A percentile compares a stretch with the other conserved stretches of the same genome.
Evolutionary conservation across 2,888 invertebrate genomes (phyloP).

Genomic region (Elmis aenea): DNA sequence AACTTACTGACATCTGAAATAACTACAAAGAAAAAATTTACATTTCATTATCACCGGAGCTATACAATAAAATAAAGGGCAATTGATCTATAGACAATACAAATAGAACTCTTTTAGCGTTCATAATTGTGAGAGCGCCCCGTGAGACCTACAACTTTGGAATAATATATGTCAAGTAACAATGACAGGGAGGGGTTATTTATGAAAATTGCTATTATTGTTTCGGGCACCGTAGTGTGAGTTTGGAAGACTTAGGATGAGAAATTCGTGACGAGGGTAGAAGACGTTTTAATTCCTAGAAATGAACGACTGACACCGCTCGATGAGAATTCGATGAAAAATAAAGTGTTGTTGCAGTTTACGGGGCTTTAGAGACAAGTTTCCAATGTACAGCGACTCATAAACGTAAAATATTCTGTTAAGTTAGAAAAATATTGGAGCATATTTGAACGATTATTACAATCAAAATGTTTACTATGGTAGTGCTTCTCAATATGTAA

Average conservation of each 20-base stretch:
- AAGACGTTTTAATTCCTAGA: no score
- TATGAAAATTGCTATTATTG: constrained; percentile 24
- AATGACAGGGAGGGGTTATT: constrained; percentile 25
- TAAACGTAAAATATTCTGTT: no score
- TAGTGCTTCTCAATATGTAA: no score
- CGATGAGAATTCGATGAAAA: no score
- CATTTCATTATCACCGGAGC: constrained; percentile 10
- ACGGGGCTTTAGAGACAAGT: no score
- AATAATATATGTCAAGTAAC: constrained; percentile 22
- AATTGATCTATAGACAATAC: constrained; percentile 14
- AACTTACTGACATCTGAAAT: constrained; percentile 6
- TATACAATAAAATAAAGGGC: constrained; percentile 18
- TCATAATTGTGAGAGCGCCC: constrained; percentile 20
- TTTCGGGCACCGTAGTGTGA: constrained; percentile 14
- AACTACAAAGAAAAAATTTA: constrained; percentile 6
- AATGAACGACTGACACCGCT: no score
- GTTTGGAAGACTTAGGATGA: constrained; percentile 12
- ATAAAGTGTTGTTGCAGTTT: no score
- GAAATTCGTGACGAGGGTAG: constrained; percentile 11
- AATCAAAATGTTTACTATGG: no score
- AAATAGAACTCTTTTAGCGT: constrained; percentile 11
- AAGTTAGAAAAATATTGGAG: no score
- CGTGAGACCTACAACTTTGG: constrained; percentile 20
- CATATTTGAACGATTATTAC: no score
- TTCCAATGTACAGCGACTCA: no score